Conservation (phyloP, 2,113 vertebrate species). For the Condylura cristata region DNA sequence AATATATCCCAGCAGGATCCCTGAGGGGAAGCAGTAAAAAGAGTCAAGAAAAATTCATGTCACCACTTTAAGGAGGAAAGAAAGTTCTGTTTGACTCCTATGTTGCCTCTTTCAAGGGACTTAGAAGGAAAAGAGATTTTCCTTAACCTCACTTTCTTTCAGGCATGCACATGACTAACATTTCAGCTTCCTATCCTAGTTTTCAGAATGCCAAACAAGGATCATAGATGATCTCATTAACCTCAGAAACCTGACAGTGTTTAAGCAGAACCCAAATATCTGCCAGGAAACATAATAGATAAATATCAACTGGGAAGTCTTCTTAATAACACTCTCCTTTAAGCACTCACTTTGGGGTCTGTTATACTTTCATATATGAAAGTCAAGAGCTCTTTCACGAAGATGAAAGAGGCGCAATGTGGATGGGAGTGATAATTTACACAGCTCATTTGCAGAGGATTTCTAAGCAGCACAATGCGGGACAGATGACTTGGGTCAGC, state of each 20-base stretch:
- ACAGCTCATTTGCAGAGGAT: neutral
- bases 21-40: neutral
- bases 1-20: neutral
- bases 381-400: conserved; percentile 19
- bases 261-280: conserved; percentile 21
- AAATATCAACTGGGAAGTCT: neutral
- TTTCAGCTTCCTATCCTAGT: conserved; percentile 11
- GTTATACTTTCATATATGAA: neutral
- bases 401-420: neutral
- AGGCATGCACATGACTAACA: neutral
- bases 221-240: conserved; percentile 29
- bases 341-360: conserved; percentile 9
- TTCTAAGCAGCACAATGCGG: neutral
- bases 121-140: neutral
- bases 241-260: neutral
- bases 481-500: neutral
- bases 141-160: conserved; percentile 21
- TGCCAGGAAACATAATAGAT: neutral
- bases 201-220: neutral
- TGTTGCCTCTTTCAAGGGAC: neutral
- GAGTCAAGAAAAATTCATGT: neutral
- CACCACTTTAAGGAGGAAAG: neutral
- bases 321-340: neutral
- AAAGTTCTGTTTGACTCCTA: neutral
- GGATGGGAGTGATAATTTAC: neutral